A percentile compares a stretch with the other conserved stretches of the same genome.
phyloP scores from a whole-genome alignment of 2,113 vertebrate genomes.

The Toxotes jaculatrix region DNA sequence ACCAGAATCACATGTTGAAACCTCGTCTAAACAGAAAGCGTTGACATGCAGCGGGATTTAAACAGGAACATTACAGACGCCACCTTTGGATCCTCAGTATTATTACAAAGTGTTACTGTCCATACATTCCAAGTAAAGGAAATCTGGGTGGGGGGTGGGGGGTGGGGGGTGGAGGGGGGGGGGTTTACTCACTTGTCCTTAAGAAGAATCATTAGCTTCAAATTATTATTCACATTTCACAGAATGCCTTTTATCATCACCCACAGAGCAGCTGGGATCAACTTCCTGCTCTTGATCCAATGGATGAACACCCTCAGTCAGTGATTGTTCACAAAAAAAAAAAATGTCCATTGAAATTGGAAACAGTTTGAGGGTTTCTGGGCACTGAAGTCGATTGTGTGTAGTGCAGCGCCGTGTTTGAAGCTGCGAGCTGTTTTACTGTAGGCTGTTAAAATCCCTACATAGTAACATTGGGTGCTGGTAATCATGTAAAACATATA shows the following conservation, averaged over 20 bases:
- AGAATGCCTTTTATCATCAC: neutral
- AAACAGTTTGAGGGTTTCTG: neutral
- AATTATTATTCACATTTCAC: neutral
- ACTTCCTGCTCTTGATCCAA: neutral
- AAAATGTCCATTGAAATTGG: neutral
- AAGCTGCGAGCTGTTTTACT: neutral
- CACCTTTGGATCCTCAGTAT: conserved; percentile 8
- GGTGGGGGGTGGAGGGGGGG: too few species aligned
- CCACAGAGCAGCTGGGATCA: neutral
- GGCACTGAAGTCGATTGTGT: neutral
- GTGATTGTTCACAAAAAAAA: conserved; percentile 33
- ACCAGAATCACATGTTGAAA: conserved; percentile 71
- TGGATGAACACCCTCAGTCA: neutral
- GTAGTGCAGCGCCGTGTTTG: neutral
- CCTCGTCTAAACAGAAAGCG: conserved; percentile 86
- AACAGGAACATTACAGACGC: conserved; percentile 5
- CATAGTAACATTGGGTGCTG: conserved; percentile 5
- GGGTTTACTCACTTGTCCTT: neutral
- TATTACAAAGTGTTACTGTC: neutral
- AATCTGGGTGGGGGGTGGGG: neutral
- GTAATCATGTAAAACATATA: neutral
- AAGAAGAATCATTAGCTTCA: neutral
- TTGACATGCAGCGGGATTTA: conserved; percentile 78
- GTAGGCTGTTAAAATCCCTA: neutral
- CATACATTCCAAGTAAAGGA: conserved; percentile 31